phyloP scores from a whole-genome alignment of 2,113 vertebrate species.

The Plectropomus leopardus region DNA sequence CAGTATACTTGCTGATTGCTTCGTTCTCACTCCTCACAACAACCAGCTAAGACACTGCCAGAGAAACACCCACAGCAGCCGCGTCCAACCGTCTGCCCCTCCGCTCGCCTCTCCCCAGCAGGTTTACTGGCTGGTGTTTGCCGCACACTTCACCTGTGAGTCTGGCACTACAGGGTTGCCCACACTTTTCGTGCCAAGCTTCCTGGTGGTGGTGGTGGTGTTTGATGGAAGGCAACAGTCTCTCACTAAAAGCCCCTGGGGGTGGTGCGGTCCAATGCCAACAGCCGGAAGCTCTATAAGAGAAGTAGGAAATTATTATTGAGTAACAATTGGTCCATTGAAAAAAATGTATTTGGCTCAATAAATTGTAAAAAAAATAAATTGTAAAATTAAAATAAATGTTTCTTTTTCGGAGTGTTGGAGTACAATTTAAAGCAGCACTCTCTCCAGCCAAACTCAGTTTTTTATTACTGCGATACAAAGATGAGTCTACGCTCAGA shows the following conservation, averaged over 20 bases:
- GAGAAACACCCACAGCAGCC: constrained; percentile 98
- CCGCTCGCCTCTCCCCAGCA: neutral
- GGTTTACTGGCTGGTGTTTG: constrained; percentile 10
- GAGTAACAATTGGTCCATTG: neutral
- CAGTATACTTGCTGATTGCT: constrained; percentile 99
- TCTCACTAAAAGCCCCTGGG: neutral
- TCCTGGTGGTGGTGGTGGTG: constrained; percentile 10
- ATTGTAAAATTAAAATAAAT: neutral
- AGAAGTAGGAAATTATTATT: constrained; percentile 42
- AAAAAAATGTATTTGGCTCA: neutral
- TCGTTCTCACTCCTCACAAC: constrained; percentile 95
- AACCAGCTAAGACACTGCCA: constrained; percentile 99
- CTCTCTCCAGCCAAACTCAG: neutral
- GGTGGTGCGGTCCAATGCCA: constrained; percentile 18
- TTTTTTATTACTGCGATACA: constrained; percentile 43
- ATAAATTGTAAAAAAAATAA: neutral
- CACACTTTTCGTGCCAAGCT: constrained; percentile 8
- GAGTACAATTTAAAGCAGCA: constrained; percentile 6
- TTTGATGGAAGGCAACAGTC: neutral
- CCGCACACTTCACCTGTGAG: constrained; percentile 38
- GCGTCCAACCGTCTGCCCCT: constrained; percentile 31
- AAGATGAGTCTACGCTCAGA: constrained; percentile 7
- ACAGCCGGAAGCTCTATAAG: constrained; percentile 44
- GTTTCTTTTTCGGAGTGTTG: constrained; percentile 1
- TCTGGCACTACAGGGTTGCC: constrained; percentile 23